Evolutionary conservation across 2,888 invertebrate species (phyloP), one percentile per base, ranked within the genome.

Genomic region (Phytoseiulus persimilis): DNA sequence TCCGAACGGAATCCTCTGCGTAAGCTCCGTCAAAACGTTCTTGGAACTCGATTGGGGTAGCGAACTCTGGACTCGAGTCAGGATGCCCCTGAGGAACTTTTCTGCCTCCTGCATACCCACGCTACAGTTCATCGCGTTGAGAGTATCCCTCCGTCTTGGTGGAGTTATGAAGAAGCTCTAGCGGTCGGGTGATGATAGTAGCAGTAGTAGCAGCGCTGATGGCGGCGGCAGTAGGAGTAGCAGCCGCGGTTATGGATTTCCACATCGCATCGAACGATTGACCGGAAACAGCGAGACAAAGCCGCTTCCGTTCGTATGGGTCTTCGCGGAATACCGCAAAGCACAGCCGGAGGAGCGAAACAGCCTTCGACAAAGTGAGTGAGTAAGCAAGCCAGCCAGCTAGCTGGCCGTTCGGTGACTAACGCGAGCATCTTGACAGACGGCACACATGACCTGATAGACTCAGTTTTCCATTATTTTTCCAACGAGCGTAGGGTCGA

Each of bases 221-320:
- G 14, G 46, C 14, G 65, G 65, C 18, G 28, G 65, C 23, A 18
- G 65, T 65, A 65, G 65, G 65, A 65, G 65, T 65, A 14, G 65
- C 18, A 14, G 14, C 65, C 65, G 65, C 65, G 65, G 65, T 65
- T 65, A 65, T 65, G 65, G 65, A 65, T 65, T 65, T 65, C 28
- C 65, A 65, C 65, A 65, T 65, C 65, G 65, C 65, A 65, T 65
- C 65, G 65, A 65, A 65, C 65, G 65, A 65, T 65, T 65, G 65
- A 65, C 65, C 65, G 65, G 65, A 65, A 65, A 65, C 65, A 65
- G 18, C 65, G 65, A 65, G 65, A 65, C 65, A 65, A 65, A 65
- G 65, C 65, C 65, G 65, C 65, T 65, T 65, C 65, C 65, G 65
- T 65, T 65, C 65, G 65, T 6, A 65, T 65, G 65, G 65, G 65